A percentile compares a stretch with the other conserved stretches of the same genome.
Evolutionary conservation across 2,797 vertebrate species (phyloP).

Genomic region (Myiothlypis chrysogaster): DNA sequence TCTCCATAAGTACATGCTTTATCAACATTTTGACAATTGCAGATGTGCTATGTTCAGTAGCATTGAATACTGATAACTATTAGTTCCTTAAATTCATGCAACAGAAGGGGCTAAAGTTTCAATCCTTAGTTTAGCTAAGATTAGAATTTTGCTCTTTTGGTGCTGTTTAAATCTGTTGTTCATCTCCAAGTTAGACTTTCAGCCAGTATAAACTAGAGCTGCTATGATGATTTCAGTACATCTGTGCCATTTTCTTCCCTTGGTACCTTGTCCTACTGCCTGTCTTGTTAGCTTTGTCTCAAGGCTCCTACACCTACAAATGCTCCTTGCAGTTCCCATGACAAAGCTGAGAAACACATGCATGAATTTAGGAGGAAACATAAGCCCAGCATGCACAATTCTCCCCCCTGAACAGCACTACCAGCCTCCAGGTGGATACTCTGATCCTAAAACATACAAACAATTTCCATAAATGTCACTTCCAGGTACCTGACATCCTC

Average conservation of each 20-base stretch:
- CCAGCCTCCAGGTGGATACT: background rate
- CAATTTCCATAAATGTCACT: constrained; percentile 1
- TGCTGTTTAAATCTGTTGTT: background rate
- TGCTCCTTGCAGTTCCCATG: background rate
- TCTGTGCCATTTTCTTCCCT: background rate
- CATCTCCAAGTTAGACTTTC: background rate
- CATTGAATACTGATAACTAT: background rate
- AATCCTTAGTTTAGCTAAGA: background rate
- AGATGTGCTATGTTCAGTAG: background rate
- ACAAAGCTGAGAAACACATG: background rate
- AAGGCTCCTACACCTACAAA: background rate
- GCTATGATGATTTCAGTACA: background rate
- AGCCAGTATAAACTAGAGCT: background rate
- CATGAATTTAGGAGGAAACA: background rate
- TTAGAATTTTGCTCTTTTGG: background rate
- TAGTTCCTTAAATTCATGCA: background rate
- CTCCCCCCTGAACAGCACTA: background rate
- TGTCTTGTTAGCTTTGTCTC: background rate
- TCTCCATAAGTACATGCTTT: background rate
- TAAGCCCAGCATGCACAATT: background rate
- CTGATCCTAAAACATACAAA: background rate
- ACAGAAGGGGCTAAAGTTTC: background rate
- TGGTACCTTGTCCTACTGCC: background rate
- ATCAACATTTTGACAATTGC: background rate
- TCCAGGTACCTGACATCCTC: background rate